A percentile compares a stretch with the other conserved stretches of the same genome.
Evolutionary conservation across 2,113 vertebrate genomes (phyloP).

Genomic region (Martes martes): DNA sequence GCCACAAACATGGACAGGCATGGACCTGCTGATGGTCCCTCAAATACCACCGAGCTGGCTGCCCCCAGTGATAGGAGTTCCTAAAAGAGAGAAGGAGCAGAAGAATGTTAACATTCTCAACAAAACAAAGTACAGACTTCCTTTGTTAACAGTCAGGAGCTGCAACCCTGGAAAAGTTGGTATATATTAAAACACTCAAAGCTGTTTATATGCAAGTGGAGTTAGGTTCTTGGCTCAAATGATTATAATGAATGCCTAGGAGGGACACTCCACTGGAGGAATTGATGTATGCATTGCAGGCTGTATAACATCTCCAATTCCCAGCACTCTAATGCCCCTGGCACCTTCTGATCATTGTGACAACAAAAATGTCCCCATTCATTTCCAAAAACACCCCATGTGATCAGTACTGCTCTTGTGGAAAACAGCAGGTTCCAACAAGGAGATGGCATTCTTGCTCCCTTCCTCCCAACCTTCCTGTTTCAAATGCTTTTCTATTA

Average conservation of each 20-base stretch:
- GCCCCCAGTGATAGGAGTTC: background rate
- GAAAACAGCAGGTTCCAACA: background rate
- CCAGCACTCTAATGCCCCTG: background rate
- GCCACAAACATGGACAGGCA: background rate
- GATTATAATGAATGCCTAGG: background rate
- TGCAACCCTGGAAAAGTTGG: background rate
- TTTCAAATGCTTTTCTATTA: background rate
- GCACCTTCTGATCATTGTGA: background rate
- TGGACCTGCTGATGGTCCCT: background rate
- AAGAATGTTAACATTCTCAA: background rate
- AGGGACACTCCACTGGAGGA: background rate
- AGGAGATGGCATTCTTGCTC: background rate
- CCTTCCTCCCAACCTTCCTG: background rate
- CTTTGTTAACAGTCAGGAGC: background rate
- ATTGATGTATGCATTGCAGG: background rate
- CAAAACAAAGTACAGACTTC: background rate
- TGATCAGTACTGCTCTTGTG: background rate
- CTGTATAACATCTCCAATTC: background rate
- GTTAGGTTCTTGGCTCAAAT: background rate
- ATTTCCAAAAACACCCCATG: background rate
- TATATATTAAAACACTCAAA: background rate
- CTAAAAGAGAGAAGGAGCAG: background rate
- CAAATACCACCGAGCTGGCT: accelerated
- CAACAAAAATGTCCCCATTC: background rate
- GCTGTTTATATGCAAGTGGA: background rate